Percentiles rank a stretch among this genome's conserved stretches.
Conservation (phyloP, 2,113 vertebrate genomes). For the Chaetodon auriga region DNA sequence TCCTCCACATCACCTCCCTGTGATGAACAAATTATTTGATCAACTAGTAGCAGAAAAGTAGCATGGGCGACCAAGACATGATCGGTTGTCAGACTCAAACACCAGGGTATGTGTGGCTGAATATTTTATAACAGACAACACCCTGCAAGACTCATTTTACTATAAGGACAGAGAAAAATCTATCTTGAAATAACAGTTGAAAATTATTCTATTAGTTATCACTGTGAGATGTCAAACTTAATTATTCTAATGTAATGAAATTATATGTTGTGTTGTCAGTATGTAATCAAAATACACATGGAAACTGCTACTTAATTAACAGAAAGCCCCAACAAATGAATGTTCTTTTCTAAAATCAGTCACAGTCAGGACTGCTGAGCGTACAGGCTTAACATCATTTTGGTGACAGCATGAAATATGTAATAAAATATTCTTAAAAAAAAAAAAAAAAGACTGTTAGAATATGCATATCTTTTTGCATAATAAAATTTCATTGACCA, state of each 20-base stretch:
- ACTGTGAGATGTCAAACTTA: background rate
- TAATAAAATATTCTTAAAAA: background rate
- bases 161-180: background rate
- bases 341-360: background rate
- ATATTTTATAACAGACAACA: background rate
- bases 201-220: background rate
- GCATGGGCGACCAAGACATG: too few relatives aligned
- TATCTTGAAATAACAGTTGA: background rate
- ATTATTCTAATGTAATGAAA: background rate
- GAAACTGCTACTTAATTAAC: background rate
- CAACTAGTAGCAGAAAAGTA: background rate
- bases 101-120: background rate
- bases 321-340: background rate
- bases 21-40: background rate
- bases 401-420: background rate
- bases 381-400: constrained; percentile 1
- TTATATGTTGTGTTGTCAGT: background rate
- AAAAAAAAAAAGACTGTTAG: background rate
- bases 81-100: background rate
- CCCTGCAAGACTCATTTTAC: background rate
- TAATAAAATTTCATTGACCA: background rate
- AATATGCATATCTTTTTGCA: background rate
- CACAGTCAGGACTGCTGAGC: background rate
- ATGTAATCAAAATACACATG: background rate
- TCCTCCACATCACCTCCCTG: background rate